A percentile compares a stretch with the other conserved stretches of the same genome.
These are phyloP conservation scores for Bungarus multicinctus DNA, from an alignment of 2,113 vertebrate species.

Conservation along the genomic window DNA sequence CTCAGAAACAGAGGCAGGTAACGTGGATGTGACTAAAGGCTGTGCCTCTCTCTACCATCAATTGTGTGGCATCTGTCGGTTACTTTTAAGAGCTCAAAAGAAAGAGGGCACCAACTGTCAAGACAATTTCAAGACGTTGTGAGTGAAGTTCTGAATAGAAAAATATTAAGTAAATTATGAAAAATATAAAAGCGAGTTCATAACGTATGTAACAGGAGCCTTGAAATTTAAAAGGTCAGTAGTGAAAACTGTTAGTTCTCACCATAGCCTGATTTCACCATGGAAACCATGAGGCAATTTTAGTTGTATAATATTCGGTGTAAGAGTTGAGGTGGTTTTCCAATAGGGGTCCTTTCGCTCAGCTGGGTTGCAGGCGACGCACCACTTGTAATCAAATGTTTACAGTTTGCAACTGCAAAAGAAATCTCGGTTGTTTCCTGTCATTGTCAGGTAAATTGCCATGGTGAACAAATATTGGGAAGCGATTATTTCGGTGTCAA, in stretches of 20 bases:
- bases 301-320: not conserved
- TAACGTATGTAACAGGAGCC: not conserved
- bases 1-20: not conserved
- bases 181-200: not conserved
- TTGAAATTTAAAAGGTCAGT: not conserved
- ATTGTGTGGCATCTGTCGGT: not conserved
- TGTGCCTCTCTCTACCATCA: not conserved
- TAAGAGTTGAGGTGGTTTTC: not conserved
- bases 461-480: not conserved
- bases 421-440: not conserved
- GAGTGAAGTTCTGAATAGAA: not conserved
- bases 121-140: not conserved
- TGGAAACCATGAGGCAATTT: not conserved
- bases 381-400: not conserved
- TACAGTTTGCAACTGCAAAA: not conserved
- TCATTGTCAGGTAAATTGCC: not conserved
- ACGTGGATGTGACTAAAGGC: not conserved
- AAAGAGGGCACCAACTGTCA: not conserved
- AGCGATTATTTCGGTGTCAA: not conserved
- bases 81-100: not conserved
- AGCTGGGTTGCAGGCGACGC: not conserved
- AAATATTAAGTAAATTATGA: not conserved
- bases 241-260: not conserved
- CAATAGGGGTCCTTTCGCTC: not conserved
- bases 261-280: not conserved